These are phyloP conservation scores for Limnephilus marmoratus DNA, from an alignment of 2,888 invertebrate genomes.

Conservation along the genomic window DNA sequence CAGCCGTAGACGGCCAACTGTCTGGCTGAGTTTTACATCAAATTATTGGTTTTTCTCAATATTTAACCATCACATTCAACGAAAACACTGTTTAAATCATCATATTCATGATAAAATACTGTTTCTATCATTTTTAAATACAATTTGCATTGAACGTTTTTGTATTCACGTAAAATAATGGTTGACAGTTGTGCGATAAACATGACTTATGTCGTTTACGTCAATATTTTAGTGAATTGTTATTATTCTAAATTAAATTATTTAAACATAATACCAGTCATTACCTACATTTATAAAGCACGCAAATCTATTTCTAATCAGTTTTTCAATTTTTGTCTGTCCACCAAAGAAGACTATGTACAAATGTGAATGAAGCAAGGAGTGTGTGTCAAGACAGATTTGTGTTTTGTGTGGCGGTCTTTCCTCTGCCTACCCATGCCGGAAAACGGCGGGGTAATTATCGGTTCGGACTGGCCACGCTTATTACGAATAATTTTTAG, in stretches of 20 bases:
- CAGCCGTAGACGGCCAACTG: conserved; percentile 23
- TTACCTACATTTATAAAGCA: neutral
- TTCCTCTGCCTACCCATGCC: too few relatives aligned
- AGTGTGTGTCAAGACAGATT: too few relatives aligned
- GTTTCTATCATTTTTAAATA: neutral
- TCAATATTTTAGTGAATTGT: conserved; percentile 11
- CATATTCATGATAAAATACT: neutral
- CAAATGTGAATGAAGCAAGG: too few relatives aligned
- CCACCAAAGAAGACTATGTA: neutral
- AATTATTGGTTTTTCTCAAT: neutral
- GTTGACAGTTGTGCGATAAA: conserved; percentile 52
- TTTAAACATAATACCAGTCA: neutral
- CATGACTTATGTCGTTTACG: neutral
- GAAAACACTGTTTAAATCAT: neutral
- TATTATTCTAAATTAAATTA: neutral
- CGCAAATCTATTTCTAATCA: neutral
- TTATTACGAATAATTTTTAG: too few relatives aligned
- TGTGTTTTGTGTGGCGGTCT: too few relatives aligned
- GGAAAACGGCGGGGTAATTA: too few relatives aligned
- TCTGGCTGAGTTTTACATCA: conserved; percentile 20
- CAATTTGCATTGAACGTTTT: neutral
- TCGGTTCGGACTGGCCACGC: too few relatives aligned
- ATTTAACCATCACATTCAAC: neutral
- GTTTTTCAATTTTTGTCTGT: neutral
- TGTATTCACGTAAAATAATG: neutral